Conservation (phyloP, 2,797 vertebrate species). For the Arctocebus calabarensis region DNA sequence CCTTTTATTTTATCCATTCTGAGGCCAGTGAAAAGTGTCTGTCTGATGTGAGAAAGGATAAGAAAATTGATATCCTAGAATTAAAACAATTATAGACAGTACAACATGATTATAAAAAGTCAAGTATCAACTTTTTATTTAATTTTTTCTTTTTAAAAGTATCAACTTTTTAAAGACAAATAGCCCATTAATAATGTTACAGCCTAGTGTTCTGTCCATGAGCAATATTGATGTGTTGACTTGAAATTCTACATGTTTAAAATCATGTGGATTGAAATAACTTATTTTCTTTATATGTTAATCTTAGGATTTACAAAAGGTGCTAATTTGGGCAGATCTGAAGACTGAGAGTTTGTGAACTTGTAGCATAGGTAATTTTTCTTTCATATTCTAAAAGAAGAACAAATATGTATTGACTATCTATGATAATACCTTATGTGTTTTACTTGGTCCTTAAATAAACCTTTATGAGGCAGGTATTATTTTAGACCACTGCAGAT, state of each 20-base stretch:
- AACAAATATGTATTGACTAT: slow-evolving; percentile 8
- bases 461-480: not conserved
- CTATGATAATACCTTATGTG: not conserved
- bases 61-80: slow-evolving; percentile 14
- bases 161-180: slow-evolving; percentile 56
- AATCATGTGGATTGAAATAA: slow-evolving; percentile 9
- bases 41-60: slow-evolving; percentile 33
- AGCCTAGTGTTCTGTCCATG: not conserved
- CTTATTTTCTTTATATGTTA: slow-evolving; percentile 55
- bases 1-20: slow-evolving; percentile 8
- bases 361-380: slow-evolving; percentile 64
- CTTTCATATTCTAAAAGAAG: slow-evolving; percentile 58
- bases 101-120: slow-evolving; percentile 35
- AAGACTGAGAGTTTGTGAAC: slow-evolving; percentile 62
- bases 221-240: not conserved
- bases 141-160: not conserved
- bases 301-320: slow-evolving; percentile 51
- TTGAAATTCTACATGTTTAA: slow-evolving; percentile 50
- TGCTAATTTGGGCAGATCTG: slow-evolving; percentile 28
- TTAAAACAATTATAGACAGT: slow-evolving; percentile 41
- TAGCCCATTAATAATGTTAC: not conserved
- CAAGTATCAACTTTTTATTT: not conserved
- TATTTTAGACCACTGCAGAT: slow-evolving; percentile 4
- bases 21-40: not conserved
- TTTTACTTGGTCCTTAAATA: slow-evolving; percentile 59